These are phyloP conservation scores for Acleris sparsana DNA, from an alignment of 2,888 invertebrate genomes.

Conservation along the genomic window DNA sequence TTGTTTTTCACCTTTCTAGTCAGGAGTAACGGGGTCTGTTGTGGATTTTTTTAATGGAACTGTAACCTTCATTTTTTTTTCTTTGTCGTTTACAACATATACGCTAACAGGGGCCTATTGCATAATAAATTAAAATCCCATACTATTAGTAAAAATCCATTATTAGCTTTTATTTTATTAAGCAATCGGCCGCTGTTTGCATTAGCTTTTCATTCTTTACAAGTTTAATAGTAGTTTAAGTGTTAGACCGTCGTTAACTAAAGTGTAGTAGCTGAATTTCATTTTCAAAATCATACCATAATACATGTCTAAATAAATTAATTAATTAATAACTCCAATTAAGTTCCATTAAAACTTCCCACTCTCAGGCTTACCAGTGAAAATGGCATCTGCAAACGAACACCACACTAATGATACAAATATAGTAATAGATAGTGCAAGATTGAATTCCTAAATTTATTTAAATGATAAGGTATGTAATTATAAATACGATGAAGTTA, in stretches of 20 bases:
- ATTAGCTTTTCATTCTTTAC: too few species aligned
- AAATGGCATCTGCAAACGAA: constrained; percentile 79
- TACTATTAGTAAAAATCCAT: too few species aligned
- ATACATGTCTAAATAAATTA: too few species aligned
- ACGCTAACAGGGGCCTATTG: too few species aligned
- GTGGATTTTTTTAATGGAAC: constrained; percentile 51
- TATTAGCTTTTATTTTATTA: too few species aligned
- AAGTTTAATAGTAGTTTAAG: too few species aligned
- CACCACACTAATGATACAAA: constrained; percentile 79
- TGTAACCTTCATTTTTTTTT: neutral
- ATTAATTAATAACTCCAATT: neutral
- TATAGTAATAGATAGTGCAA: constrained; percentile 66
- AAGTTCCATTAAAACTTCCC: constrained; percentile 52
- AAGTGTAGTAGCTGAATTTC: too few species aligned
- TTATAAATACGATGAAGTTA: constrained; percentile 70
- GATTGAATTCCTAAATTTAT: constrained; percentile 71
- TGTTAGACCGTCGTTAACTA: too few species aligned
- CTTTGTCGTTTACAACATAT: neutral
- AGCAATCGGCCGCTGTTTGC: too few species aligned
- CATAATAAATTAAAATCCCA: too few species aligned
- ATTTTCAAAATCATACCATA: too few species aligned
- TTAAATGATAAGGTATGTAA: constrained; percentile 65
- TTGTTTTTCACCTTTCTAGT: constrained; percentile 75
- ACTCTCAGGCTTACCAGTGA: constrained; percentile 58
- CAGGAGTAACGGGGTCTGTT: constrained; percentile 73